Evolutionary conservation across 2,797 vertebrate species (phyloP), one percentile per base, ranked within the genome.

Genomic region (Chaunax sp.): DNA sequence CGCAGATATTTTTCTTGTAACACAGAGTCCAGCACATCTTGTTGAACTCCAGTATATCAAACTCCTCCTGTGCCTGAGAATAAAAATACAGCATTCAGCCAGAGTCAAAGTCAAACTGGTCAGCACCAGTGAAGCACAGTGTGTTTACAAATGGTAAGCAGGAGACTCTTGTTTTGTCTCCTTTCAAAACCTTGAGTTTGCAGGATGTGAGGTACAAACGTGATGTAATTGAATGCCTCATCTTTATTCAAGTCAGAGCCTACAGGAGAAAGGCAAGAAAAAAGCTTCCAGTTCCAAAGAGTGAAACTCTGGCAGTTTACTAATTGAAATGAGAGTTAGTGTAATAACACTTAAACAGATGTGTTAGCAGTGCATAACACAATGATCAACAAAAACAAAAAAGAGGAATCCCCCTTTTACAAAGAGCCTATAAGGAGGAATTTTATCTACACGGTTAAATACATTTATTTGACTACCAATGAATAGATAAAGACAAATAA

Each of bases 11-110:
- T 88, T 98, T 98, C 87, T 93, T 96, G 78, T 92, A 96, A 85
- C 95, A 97, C 44, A 98, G 90, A 2, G 96, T 98, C 98, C 98
- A 99, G 89, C 98, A 99, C 95, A 99, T 96, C 87, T 92, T 95
- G 90, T 96, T 95, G 82, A 99, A 97, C 82, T 99, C 97, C 75
- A 95, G 78, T 64, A 96, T 87, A 69, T 98, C 94, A 79, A 99
- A 98, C 80, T 96, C 95, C 82, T 94, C 93, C 83, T 93, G 94
- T 44, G 96, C 96, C 98, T 99, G 89, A 33, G 57, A 69, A 64
- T 18, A 20, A 58, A 77, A 65, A 55, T 0, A 6, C 28, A 77
- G 23, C 43, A 43, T 60, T 73, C 56, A 78, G 56, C 52, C 16
- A 64, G 50, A 76, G 55, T 75, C 72, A 78, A 20, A 69, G 61